These are phyloP conservation scores for Galaxea fascicularis DNA, from an alignment of 92 coral and sea anemone species.

Conservation along the genomic window DNA sequence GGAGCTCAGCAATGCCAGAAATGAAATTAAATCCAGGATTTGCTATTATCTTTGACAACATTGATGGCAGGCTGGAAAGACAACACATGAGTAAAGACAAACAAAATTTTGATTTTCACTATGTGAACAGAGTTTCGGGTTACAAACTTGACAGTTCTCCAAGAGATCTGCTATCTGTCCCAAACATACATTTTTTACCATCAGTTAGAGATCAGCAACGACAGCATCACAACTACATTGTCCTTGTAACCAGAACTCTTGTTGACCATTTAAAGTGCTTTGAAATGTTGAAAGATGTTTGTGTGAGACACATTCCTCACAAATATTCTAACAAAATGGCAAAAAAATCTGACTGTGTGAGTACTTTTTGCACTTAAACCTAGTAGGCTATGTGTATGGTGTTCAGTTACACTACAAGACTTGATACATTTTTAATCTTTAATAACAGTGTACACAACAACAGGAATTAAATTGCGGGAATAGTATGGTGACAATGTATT, in stretches of 20 bases:
- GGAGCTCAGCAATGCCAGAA: constrained; percentile 25
- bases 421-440: too few species aligned
- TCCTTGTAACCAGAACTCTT: constrained; percentile 63
- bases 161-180: constrained; percentile 30
- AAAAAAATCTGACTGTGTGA: constrained; percentile 39
- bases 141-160: constrained; percentile 35
- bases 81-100: constrained; percentile 61
- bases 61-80: constrained; percentile 52
- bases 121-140: constrained; percentile 66
- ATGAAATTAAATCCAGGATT: constrained; percentile 53
- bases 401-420: too few species aligned
- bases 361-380: background rate
- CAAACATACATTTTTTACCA: constrained; percentile 53
- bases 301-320: constrained; percentile 57
- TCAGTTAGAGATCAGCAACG: constrained; percentile 47
- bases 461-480: too few species aligned
- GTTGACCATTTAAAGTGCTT: constrained; percentile 51
- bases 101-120: constrained; percentile 39
- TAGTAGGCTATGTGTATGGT: too few species aligned
- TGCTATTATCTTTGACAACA: constrained; percentile 65
- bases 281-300: constrained; percentile 40
- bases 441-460: too few species aligned
- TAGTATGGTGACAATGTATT: too few species aligned
- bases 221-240: constrained; percentile 58
- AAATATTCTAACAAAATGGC: constrained; percentile 57